Evolutionary conservation across 37 sponge, comb jelly and placozoan species (phyloP).

Genomic region (Aphrocallistes beatrix): DNA sequence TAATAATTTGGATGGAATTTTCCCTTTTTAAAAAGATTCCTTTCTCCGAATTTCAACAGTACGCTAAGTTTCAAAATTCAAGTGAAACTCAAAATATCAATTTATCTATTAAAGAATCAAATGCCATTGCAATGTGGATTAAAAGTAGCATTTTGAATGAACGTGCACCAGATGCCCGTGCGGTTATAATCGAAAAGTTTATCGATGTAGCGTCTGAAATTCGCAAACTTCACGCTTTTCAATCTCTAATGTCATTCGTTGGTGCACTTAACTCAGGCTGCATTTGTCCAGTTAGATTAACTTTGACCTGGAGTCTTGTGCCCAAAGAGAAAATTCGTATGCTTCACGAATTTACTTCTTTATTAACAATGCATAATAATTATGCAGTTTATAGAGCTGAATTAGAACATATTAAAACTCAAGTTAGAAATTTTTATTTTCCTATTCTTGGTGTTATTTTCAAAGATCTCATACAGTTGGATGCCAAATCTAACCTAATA

Average conservation of each 20-base stretch:
- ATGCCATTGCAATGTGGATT: not conserved
- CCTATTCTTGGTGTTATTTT: not conserved
- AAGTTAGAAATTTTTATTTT: not conserved
- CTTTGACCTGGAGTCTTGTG: not conserved
- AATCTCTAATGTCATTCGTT: slow-evolving; percentile 5
- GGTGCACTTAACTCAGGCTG: not conserved
- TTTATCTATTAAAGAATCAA: not conserved
- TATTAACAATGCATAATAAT: not conserved
- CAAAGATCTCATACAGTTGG: not conserved
- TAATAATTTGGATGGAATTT: not conserved
- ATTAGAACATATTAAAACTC: not conserved
- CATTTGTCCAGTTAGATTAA: not conserved
- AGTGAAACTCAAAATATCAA: not conserved
- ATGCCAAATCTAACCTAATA: not conserved
- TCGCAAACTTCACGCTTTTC: not conserved
- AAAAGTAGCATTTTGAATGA: not conserved
- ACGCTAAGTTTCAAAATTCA: not conserved
- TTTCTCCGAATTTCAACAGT: not conserved
- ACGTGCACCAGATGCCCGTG: not conserved
- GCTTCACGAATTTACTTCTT: not conserved
- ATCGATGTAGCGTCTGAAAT: not conserved
- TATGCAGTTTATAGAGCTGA: not conserved
- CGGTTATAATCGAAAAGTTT: not conserved
- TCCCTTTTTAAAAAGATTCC: not conserved
- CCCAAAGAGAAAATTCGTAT: not conserved